These are phyloP conservation scores for Aromia moschata DNA, from an alignment of 2,888 invertebrate genomes.

Conservation along the genomic window DNA sequence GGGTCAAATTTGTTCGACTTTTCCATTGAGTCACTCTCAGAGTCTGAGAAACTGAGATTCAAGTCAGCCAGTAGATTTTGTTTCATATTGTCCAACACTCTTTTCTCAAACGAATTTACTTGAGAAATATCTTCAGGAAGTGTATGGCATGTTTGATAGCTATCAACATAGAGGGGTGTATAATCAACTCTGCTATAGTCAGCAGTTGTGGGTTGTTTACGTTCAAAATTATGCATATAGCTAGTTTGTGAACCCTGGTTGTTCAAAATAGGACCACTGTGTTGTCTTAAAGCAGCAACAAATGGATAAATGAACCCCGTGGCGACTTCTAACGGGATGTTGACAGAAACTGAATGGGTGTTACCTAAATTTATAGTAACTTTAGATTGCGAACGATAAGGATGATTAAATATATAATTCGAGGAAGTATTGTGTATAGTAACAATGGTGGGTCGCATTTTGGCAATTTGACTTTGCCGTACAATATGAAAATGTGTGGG, in stretches of 20 bases:
- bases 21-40: conserved; percentile 22
- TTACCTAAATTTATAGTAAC: conserved; percentile 54
- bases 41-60: conserved; percentile 17
- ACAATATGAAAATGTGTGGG: conserved; percentile 61
- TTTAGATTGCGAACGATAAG: conserved; percentile 28
- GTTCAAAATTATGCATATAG: conserved; percentile 47
- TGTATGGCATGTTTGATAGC: conserved; percentile 35
- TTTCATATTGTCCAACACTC: conserved; percentile 44
- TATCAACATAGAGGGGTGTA: conserved; percentile 42
- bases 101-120: conserved; percentile 40
- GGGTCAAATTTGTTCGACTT: conserved; percentile 4
- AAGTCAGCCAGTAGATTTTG: conserved; percentile 41
- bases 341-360: conserved; percentile 51
- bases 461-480: conserved; percentile 49
- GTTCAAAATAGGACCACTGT: conserved; percentile 38
- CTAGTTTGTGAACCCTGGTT: conserved; percentile 53
- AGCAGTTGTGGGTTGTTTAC: not conserved
- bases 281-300: conserved; percentile 53
- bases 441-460: conserved; percentile 52
- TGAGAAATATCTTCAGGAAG: conserved; percentile 10
- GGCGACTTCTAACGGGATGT: conserved; percentile 54
- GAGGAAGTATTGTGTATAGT: conserved; percentile 39
- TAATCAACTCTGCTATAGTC: conserved; percentile 38
- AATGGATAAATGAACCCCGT: conserved; percentile 58
- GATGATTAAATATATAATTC: conserved; percentile 39